Evolutionary conservation across 2,113 vertebrate species (phyloP).

Genomic region (Hoplias malabaricus): DNA sequence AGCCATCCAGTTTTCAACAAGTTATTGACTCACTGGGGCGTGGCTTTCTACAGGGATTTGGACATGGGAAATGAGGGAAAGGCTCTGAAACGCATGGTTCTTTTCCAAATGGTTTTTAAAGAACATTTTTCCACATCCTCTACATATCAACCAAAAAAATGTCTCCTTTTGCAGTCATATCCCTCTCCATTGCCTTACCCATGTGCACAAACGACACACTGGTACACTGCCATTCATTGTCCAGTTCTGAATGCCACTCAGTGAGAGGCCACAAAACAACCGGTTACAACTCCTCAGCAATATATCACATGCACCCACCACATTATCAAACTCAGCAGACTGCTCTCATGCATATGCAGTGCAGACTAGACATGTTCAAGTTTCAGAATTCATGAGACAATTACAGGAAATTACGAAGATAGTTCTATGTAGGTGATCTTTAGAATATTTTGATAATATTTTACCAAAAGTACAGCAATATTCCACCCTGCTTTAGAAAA

Average conservation of each 20-base stretch:
- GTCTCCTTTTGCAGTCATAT: slow-evolving; percentile 37
- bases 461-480: slow-evolving; percentile 5
- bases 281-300: slow-evolving; percentile 4
- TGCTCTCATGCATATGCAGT: background rate
- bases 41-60: slow-evolving; percentile 52
- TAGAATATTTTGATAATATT: background rate
- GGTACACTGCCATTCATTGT: slow-evolving; percentile 14
- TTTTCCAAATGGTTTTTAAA: slow-evolving; percentile 19
- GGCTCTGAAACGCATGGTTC: slow-evolving; percentile 16
- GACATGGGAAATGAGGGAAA: slow-evolving; percentile 24
- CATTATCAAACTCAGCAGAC: slow-evolving; percentile 20
- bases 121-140: slow-evolving; percentile 36
- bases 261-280: background rate
- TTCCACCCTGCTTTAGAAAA: slow-evolving; percentile 2
- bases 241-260: slow-evolving; percentile 7
- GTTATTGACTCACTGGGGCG: background rate
- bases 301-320: background rate
- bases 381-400: background rate
- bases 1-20: slow-evolving; percentile 11
- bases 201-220: slow-evolving; percentile 2
- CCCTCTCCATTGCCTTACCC: slow-evolving; percentile 42
- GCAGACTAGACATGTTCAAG: background rate
- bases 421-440: background rate
- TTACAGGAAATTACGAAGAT: background rate
- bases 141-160: slow-evolving; percentile 44